Conservation (phyloP, 37 sponge, comb jelly and placozoan species). For the Oscarella lobularis region DNA sequence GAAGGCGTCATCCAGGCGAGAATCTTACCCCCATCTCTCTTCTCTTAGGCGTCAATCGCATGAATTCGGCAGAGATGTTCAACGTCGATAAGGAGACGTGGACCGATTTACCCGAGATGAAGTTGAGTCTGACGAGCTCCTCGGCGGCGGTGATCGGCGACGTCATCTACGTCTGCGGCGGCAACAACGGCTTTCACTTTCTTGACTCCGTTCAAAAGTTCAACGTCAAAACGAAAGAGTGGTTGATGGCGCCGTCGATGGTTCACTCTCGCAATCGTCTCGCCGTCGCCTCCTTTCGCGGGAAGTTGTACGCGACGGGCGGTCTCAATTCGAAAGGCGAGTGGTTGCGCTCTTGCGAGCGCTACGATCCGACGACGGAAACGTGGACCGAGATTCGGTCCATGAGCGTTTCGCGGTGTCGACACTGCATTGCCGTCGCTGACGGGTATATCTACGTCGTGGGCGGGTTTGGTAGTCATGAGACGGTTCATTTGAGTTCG, state of each 20-base stretch:
- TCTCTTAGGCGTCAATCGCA: not conserved
- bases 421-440: constrained; percentile 1
- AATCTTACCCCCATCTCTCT: not conserved
- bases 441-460: not conserved
- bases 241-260: not conserved
- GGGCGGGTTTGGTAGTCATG: not conserved
- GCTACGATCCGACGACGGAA: not conserved
- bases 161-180: not conserved
- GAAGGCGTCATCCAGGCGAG: no score
- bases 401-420: not conserved
- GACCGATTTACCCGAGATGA: not conserved
- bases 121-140: not conserved
- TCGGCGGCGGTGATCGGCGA: not conserved
- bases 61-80: not conserved
- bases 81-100: not conserved
- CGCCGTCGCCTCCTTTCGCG: not conserved
- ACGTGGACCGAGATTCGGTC: not conserved
- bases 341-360: not conserved
- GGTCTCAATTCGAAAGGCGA: not conserved
- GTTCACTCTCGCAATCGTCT: not conserved
- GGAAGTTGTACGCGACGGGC: not conserved
- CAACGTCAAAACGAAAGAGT: not conserved
- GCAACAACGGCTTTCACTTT: not conserved
- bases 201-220: not conserved
- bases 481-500: not conserved